Conservation (phyloP, 2,888 invertebrate genomes). For the Arenicola marina region DNA sequence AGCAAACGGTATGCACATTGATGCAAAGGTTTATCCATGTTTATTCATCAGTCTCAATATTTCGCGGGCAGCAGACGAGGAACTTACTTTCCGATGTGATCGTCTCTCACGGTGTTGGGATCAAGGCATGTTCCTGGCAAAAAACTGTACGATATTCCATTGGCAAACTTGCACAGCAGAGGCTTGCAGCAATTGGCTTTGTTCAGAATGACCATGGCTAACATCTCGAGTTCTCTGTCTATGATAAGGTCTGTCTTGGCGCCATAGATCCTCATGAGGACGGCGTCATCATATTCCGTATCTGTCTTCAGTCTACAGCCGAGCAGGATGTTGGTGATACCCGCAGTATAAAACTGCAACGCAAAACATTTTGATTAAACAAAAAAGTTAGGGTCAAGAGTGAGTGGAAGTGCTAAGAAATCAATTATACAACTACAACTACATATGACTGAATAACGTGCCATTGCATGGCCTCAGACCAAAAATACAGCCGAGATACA, state of each 20-base stretch:
- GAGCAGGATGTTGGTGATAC: constrained; percentile 7
- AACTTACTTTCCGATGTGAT: neutral
- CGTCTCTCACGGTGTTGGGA: neutral
- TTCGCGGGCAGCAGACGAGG: no score
- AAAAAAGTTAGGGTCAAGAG: no score
- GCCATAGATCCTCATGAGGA: constrained; percentile 89
- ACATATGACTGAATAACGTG: no score
- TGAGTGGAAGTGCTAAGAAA: no score
- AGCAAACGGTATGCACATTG: no score
- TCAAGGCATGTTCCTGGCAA: constrained; percentile 68
- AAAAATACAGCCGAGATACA: no score
- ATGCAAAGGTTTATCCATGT: no score
- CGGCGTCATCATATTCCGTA: constrained; percentile 67
- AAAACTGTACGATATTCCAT: constrained; percentile 87
- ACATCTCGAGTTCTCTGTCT: constrained; percentile 77
- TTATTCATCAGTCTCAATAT: no score
- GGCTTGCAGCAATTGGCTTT: constrained; percentile 78
- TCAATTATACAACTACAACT: no score
- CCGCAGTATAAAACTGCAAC: constrained; percentile 1
- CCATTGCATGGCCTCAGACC: no score
- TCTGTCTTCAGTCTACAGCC: constrained; percentile 71
- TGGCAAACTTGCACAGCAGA: constrained; percentile 87
- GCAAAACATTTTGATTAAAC: no score
- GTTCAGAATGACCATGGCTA: constrained; percentile 66
- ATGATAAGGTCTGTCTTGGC: constrained; percentile 90